Conservation (phyloP, 2,888 invertebrate species). For the Folsomia manolachei region DNA sequence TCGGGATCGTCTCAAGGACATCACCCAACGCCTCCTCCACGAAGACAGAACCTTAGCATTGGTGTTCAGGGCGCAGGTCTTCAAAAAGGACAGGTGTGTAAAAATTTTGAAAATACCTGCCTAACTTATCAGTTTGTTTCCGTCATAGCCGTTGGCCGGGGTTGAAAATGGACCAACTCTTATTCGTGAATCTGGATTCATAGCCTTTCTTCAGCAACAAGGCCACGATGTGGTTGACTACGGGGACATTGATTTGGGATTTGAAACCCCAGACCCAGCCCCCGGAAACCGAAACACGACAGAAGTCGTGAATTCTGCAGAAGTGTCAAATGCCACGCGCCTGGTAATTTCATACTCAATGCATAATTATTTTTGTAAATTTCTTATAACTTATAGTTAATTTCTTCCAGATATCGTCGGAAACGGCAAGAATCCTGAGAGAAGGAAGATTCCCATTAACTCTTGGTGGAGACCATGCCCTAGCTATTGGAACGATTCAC, state of each 20-base stretch:
- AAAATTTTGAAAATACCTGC: not conserved
- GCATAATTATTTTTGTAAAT: not conserved
- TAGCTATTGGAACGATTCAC: slow-evolving; percentile 56
- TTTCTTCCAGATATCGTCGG: slow-evolving; percentile 37
- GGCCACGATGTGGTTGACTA: slow-evolving; percentile 67
- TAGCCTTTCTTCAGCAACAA: slow-evolving; percentile 61
- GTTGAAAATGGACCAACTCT: slow-evolving; percentile 69
- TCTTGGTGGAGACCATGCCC: slow-evolving; percentile 58
- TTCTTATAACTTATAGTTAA: no score
- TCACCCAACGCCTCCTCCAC: no score
- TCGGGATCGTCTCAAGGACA: no score
- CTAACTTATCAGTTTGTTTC: not conserved
- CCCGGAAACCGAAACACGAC: not conserved
- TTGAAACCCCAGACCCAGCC: not conserved
- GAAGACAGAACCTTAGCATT: slow-evolving; percentile 29
- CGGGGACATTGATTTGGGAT: slow-evolving; percentile 58
- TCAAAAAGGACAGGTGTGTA: slow-evolving; percentile 34
- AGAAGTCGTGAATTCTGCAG: not conserved
- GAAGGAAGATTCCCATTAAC: slow-evolving; percentile 52
- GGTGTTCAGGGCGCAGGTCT: slow-evolving; percentile 42
- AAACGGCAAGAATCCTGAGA: slow-evolving; percentile 27
- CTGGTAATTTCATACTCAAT: not conserved
- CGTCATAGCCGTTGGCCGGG: slow-evolving; percentile 60
- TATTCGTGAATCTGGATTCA: slow-evolving; percentile 65
- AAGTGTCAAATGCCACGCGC: not conserved